Conservation (phyloP, 2,113 vertebrate species). For the Channa maculata region DNA sequence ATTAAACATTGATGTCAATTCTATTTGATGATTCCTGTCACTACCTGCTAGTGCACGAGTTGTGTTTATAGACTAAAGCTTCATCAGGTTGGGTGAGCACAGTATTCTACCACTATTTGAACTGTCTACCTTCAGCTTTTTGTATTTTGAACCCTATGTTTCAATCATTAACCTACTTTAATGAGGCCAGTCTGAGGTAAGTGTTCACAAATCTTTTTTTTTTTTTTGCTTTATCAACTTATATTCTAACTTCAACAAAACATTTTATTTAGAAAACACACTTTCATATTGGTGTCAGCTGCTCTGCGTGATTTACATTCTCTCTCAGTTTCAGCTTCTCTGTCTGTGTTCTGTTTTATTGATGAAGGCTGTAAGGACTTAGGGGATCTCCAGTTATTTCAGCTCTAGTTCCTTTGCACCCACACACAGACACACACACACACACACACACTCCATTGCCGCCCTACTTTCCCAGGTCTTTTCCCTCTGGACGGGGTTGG, state of each 20-base stretch:
- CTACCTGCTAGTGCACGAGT: background rate
- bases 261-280: too few relatives aligned
- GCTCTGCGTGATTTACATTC: background rate
- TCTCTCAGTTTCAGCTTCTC: constrained; percentile 6
- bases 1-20: background rate
- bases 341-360: constrained; percentile 76
- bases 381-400: constrained; percentile 76
- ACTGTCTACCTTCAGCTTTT: background rate
- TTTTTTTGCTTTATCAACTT: background rate
- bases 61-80: too few relatives aligned
- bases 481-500: constrained; percentile 67
- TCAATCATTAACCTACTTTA: too few relatives aligned
- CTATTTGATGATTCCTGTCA: background rate
- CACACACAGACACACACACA: constrained; percentile 27
- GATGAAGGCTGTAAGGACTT: constrained; percentile 76
- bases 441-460: constrained; percentile 35
- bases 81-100: background rate
- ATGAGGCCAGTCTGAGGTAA: too few relatives aligned
- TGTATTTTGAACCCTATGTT: background rate
- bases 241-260: constrained; percentile 26
- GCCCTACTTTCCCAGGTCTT: constrained; percentile 73
- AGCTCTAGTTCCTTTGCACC: constrained; percentile 74
- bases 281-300: background rate
- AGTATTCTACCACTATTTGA: too few relatives aligned
- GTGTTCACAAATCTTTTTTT: background rate